Base-by-base conservation (phyloP, 2,888 invertebrate species). In the Nomada lathburiana region DNA sequence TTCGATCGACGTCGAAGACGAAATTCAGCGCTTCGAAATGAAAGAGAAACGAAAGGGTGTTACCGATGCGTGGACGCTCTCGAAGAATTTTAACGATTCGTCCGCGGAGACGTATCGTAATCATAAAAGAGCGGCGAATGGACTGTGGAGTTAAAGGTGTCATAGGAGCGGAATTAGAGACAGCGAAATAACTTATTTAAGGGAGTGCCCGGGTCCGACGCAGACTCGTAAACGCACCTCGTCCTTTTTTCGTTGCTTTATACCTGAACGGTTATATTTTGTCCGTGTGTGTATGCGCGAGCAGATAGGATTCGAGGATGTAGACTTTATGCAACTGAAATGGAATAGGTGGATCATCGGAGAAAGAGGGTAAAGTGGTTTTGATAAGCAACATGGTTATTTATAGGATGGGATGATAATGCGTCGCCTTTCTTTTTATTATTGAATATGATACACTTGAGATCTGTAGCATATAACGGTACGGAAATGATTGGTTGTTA, bases 141-240 rank as follows among this genome's bases (percentile, higher is more conserved):
- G 63, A 67, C 73, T 78, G 52, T 29, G 63, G 62, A 74, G 73
- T 73, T 70, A 63, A 50, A 63, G 78, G 65, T 64, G 69, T 78
- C 57, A 44, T 57, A 55, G 44, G 57, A 52, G 52, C 65, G 55
- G 80, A 82, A 85, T 79, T 78, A 78, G 77, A 80, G 79, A 64
- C 72, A 72, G 69, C 53, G 60, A 80, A 82, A 72, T 85, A 84
- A 85, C 78, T 89, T 88, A 86, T 82, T 86, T 89, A 87, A 78
- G 77, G 80, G 78, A 62, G 78, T 75, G 55, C 20, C 50, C 52
- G 53, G 23, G 55, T 55, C 55, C 26, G 52, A 59, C 2, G 59
- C 62, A 18, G 16, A 23, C 18, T 73, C 64, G 60, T 76, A 83
- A 81, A 83, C 60, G 75, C 59, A 59, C 16, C 16, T 7, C 11